Base-by-base conservation (phyloP, 2,113 vertebrate species). In the Ptilorrhoa leucosticta region DNA sequence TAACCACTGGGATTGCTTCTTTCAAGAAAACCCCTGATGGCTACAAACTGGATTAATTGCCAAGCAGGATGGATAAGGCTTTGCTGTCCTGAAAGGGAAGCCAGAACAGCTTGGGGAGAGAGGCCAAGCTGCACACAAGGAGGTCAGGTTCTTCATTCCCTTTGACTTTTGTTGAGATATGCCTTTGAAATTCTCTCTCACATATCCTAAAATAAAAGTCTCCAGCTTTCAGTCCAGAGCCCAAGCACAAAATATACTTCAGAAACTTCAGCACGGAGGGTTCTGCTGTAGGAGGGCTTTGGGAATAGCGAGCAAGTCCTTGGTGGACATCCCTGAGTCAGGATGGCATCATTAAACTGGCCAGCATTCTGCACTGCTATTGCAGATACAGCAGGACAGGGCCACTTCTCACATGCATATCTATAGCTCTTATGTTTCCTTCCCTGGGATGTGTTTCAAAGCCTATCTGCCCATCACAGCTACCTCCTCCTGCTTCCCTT, bases 121-220 rank as follows among this genome's bases (percentile, higher is more conserved):
- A 96, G 80, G 69, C 80, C 78, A 72, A 87, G 69, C 80, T 78
- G 80, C 88, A 61, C 9, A 10, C 48, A 68, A 83, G 65, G 66
- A 95, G 80, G 80, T 95, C 86, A 95, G 31, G 37, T 89, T 90
- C 94, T 95, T 94, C 93, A 71, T 92, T 95, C 65, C 40, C n/a
- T 94, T 87, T 84, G 60, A 78, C 90, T 93, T 96, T 90, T 92
- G 80, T 90, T 96, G 53, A 89, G 72, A 50, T 33, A 84, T 31
- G 57, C 57, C 80, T 96, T 97, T 96, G 92, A 96, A 96, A 87
- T 84, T 37, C n/a, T 68, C 48, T 42, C 31, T 92, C 37, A 71
- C 57, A 84, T 61, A 64, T 65, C 72, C n/a, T 2, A 7, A 95
- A 94, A 81, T 89, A 92, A 83, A 96, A 89, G 9, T 40, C 48